Evolutionary conservation across 2,888 invertebrate species (phyloP), one percentile per base, ranked within the genome.

Genomic region (Julus scanicus): DNA sequence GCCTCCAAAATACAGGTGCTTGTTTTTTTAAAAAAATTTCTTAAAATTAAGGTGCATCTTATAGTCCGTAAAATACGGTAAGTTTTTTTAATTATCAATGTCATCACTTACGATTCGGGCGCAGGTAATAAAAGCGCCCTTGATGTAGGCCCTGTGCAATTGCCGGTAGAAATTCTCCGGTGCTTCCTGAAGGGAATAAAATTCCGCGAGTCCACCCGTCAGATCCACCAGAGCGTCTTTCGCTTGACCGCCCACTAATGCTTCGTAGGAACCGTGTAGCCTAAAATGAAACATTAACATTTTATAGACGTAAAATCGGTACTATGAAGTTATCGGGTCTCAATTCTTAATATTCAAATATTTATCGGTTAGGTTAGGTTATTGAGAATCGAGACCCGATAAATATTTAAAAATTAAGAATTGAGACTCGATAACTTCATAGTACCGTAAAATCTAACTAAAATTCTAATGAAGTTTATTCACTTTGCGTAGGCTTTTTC

Each of bases 401-500:
- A n/a, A n/a, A n/a, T n/a, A n/a, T n/a, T n/a, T n/a, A n/a, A n/a
- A n/a, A n/a, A n/a, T n/a, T n/a, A n/a, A n/a, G n/a, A n/a, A n/a
- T n/a, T n/a, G n/a, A n/a, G n/a, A n/a, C n/a, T n/a, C n/a, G n/a
- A n/a, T n/a, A n/a, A n/a, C n/a, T n/a, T n/a, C n/a, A n/a, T n/a
- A n/a, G n/a, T n/a, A n/a, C n/a, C n/a, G 44, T 44, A 44, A 44
- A 5, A 6, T 44, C 44, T 44, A 3, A 44, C 3, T 5, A 44
- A 44, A 6, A 44, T 44, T 44, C 3, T 44, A 44, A 44, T 15
- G 49, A 20, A 8, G 13, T 37, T 1, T n/a, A 48, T 95, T 94
- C 92, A 96, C 96, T 98, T 97, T 89, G 97, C 97, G 90, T 97
- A 97, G 0, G 98, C 98, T 92, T 98, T 98, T 92, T 98, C 98